Percentiles rank a stretch among this genome's conserved stretches.
Conservation (phyloP, 2,888 invertebrate genomes). For the Meganola albula region DNA sequence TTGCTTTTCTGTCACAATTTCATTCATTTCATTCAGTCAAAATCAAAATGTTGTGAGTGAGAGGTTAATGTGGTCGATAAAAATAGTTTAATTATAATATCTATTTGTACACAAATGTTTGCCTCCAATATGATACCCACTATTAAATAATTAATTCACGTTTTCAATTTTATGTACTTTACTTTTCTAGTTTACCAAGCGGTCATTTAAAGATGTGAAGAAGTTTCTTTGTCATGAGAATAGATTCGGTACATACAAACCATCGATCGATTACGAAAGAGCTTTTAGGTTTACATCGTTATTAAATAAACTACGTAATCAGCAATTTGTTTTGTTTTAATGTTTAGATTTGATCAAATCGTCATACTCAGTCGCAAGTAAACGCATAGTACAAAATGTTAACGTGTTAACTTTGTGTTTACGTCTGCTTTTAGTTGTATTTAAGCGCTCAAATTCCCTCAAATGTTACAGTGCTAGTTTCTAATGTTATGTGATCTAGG, state of each 20-base stretch:
- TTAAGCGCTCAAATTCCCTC: conserved; percentile 36
- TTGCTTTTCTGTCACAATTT: too few relatives aligned
- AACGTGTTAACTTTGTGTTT: conserved; percentile 47
- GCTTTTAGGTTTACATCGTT: conserved; percentile 46
- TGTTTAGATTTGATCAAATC: conserved; percentile 27
- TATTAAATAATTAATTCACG: too few relatives aligned
- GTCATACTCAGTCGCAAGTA: too few relatives aligned
- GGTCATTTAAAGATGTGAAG: too few relatives aligned
- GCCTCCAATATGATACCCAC: too few relatives aligned
- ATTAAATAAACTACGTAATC: conserved; percentile 10
- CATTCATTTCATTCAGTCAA: too few relatives aligned
- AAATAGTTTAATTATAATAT: too few relatives aligned
- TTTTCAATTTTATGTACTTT: too few relatives aligned
- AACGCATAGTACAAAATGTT: conserved; percentile 29
- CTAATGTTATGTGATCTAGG: conserved; percentile 41
- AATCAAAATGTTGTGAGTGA: too few relatives aligned
- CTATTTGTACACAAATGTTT: too few relatives aligned
- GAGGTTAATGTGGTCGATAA: too few relatives aligned
- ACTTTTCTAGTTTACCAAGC: too few relatives aligned
- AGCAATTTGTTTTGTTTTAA: conserved; percentile 18
- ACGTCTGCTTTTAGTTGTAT: conserved; percentile 37
- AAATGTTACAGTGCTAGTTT: conserved; percentile 34
- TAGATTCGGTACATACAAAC: conserved; percentile 60
- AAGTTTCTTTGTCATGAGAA: conserved; percentile 67
- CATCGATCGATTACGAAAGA: conserved; percentile 77